A percentile compares a stretch with the other conserved stretches of the same genome.
phyloP scores from a whole-genome alignment of 2,797 vertebrate genomes.

The Aulostomus chinensis region DNA sequence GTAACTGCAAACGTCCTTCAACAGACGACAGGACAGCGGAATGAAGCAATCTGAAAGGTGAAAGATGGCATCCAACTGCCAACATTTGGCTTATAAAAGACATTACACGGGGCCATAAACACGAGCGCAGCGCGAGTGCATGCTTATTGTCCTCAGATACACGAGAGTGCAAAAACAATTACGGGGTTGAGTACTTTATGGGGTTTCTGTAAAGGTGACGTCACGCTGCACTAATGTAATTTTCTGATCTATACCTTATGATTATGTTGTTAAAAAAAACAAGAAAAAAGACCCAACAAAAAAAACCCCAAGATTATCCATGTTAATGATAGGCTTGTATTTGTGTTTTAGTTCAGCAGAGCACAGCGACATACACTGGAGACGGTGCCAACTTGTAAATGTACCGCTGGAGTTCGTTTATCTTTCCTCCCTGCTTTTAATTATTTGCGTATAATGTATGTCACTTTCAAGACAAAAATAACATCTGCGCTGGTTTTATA shows the following conservation, averaged over 20 bases:
- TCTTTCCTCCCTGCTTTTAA: too few relatives aligned
- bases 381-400: slow-evolving; percentile 20
- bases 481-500: slow-evolving; percentile 24
- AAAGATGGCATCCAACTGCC: slow-evolving; percentile 23
- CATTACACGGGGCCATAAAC: slow-evolving; percentile 49
- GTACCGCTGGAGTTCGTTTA: neutral
- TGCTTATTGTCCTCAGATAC: slow-evolving; percentile 28
- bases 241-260: slow-evolving; percentile 21
- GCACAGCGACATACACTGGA: neutral
- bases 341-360: slow-evolving; percentile 11
- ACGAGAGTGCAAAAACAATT: slow-evolving; percentile 38
- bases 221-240: slow-evolving; percentile 24
- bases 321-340: slow-evolving; percentile 17
- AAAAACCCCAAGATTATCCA: slow-evolving; percentile 24
- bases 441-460: too few relatives aligned
- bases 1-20: neutral
- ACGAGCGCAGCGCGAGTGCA: slow-evolving; percentile 20
- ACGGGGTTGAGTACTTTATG: slow-evolving; percentile 21
- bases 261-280: slow-evolving; percentile 23
- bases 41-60: slow-evolving; percentile 9
- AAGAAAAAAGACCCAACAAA: neutral
- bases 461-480: slow-evolving; percentile 1
- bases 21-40: neutral
- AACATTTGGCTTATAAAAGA: slow-evolving; percentile 50
- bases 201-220: slow-evolving; percentile 23